Evolutionary conservation across 2,888 invertebrate species (phyloP), one percentile per base, ranked within the genome.

Genomic region (Andrena bucephala): DNA sequence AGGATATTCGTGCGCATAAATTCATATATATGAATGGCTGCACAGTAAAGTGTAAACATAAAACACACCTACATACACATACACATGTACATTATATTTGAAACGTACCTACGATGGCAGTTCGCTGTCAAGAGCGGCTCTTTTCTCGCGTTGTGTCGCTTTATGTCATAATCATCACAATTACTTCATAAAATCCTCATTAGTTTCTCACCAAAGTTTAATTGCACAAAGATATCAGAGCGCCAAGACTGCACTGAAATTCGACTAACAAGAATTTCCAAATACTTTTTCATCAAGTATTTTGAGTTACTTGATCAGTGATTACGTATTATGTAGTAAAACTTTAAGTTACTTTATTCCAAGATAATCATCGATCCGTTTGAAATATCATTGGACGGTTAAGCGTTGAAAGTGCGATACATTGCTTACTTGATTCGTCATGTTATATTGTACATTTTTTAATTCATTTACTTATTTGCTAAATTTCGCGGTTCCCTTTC

Each of bases 1-100:
- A 92, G 89, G 87, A 91, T 88, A 82, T 89, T 89, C 91, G 90
- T 88, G 89, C 89, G 89, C 88, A 90, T 88, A 89, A 77, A 87
- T 65, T 83, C 82, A 84, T 70, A 86, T 65, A 86, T 76, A 42
- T 54, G 29, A 42, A 31, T 60, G 59, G 57, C 50, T 68, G 62
- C 54, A 54, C 62, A 76, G 42, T 27, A 63, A 42, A 62, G 66
- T 52, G 76, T 59, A 50, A 59, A 85, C 27, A 70, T 60, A 50
- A 20, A 10, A 27, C 24, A 62, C 48, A 77, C 16, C 42, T 31
- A 82, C 36, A 84, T 65, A 24, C 10, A 72, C 31, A 83, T 24
- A 76, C 20, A 42, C 27, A 72, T 10, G 60, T 29, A 75, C 8
- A 62, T 62, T 42, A 42, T 42, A 42, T 42, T 16, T 42, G 42